Base-by-base conservation (phyloP, 1,140 invertebrate species). In the Batillaria attramentaria region DNA sequence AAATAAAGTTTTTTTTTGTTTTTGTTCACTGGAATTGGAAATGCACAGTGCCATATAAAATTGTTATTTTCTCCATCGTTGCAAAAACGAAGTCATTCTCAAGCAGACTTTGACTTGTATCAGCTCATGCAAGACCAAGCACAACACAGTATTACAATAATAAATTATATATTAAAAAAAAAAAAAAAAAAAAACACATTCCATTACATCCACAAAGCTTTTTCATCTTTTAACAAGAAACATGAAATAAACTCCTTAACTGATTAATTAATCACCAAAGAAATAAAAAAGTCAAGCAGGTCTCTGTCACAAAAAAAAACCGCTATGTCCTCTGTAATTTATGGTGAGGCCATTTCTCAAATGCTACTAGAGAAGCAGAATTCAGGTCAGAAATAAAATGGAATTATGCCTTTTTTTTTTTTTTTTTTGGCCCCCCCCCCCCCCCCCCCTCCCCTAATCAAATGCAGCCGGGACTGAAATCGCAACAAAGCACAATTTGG, bases 201-300 rank as follows among this genome's bases (percentile, higher is more conserved):
- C 77, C 66, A 43, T 43, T 62, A 31, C 60, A 62, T 37, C 65
- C 66, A 46, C 79, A 24, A 8, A 57, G 35, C 41, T 35, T 66
- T 20, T 66, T n/a, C 62, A 10, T 66, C 16, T 33, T 66, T 28
- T 39, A 3, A 41, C 66, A 18, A 2, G 2, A 69, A 69, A 39
- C 2, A 20, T 2, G 42, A 41, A 69, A 69, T 39, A 69, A 35
- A 6, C 4, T n/a, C n/a, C n/a, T n/a, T n/a, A n/a, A n/a, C n/a
- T n/a, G n/a, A n/a, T n/a, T n/a, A n/a, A n/a, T n/a, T n/a, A n/a
- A n/a, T n/a, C n/a, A n/a, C n/a, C n/a, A n/a, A n/a, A n/a, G n/a
- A n/a, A n/a, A n/a, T n/a, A n/a, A n/a, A n/a, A n/a, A n/a, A n/a
- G n/a, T n/a, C n/a, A n/a, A n/a, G n/a, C n/a, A n/a, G n/a, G n/a